Percentiles rank a stretch among this genome's conserved stretches.
Conservation (phyloP, 2,113 vertebrate genomes). For the Pelobates fuscus region DNA sequence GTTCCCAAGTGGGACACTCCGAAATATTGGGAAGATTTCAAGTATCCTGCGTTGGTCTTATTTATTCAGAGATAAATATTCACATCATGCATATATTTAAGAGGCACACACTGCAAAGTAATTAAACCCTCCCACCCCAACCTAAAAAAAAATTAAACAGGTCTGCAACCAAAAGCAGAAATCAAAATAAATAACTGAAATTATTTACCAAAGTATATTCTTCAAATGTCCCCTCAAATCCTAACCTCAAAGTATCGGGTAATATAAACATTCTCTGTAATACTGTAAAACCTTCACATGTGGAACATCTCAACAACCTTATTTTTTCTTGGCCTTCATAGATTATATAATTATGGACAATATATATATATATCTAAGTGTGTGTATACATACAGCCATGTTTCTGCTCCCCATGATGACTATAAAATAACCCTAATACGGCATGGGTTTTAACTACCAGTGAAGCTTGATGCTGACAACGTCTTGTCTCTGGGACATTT, state of each 20-base stretch:
- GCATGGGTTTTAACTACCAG: too few relatives aligned
- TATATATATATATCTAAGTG: slow-evolving; percentile 50
- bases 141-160: background rate
- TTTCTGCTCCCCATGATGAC: too few relatives aligned
- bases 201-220: slow-evolving; percentile 71
- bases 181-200: slow-evolving; percentile 70
- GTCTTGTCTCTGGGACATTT: too few relatives aligned
- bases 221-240: slow-evolving; percentile 71
- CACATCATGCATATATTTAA: slow-evolving; percentile 56
- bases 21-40: slow-evolving; percentile 59
- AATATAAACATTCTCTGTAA: slow-evolving; percentile 67
- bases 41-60: slow-evolving; percentile 58
- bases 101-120: slow-evolving; percentile 61
- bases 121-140: slow-evolving; percentile 48
- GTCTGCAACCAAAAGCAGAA: slow-evolving; percentile 56
- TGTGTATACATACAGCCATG: too few relatives aligned
- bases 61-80: slow-evolving; percentile 64
- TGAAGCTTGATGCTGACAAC: too few relatives aligned
- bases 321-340: slow-evolving; percentile 63
- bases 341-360: slow-evolving; percentile 67
- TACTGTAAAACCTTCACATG: slow-evolving; percentile 67
- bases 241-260: slow-evolving; percentile 68
- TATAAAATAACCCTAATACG: too few relatives aligned
- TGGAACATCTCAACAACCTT: slow-evolving; percentile 64
- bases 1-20: slow-evolving; percentile 5